Evolutionary conservation across 2,113 vertebrate genomes (phyloP), one percentile per base, ranked within the genome.

Genomic region (Labeo rohita): DNA sequence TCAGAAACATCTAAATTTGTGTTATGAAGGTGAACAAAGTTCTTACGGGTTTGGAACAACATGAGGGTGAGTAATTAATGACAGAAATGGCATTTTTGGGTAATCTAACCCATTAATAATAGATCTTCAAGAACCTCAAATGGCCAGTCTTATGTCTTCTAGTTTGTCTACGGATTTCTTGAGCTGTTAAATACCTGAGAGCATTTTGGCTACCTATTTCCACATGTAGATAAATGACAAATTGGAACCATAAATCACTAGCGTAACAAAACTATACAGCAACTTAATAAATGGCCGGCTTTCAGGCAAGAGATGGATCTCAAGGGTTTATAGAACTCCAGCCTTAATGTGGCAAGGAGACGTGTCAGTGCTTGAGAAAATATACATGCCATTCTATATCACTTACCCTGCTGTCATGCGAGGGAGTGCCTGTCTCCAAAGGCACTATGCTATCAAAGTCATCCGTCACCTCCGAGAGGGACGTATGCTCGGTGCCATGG

Each of bases 201-300:
- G 39, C 82, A 82, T 54, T 63, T 83, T 81, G 81, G 76, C 82
- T 74, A 86, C 59, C 82, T 76, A 77, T 86, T 86, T 88, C 66
- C 76, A 88, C 85, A 86, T 77, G 54, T 78, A 80, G 82, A 81
- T 79, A 83, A 84, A 47, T 87, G 82, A 84, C 73, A 84, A 87
- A 86, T 86, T 81, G 82, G 66, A 84, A 50, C 68, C 82, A 87
- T 84, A 87, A 87, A 89, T 89, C 85, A 89, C 78, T 12, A 66
- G 83, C 23, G 72, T 82, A 77, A 87, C 81, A 70, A 86, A 89
- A 83, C 70, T 79, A 83, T 74, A 52, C 65, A 16, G 81, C 74
- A 81, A 77, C 70, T 68, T 87, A 84, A 89, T 61, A 65, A 84
- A 74, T 82, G 70, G 74, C 70, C 39, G 3, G 23, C 43, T 45